phyloP scores from a whole-genome alignment of 92 coral and sea anemone species.

The Actinostola sp. region DNA sequence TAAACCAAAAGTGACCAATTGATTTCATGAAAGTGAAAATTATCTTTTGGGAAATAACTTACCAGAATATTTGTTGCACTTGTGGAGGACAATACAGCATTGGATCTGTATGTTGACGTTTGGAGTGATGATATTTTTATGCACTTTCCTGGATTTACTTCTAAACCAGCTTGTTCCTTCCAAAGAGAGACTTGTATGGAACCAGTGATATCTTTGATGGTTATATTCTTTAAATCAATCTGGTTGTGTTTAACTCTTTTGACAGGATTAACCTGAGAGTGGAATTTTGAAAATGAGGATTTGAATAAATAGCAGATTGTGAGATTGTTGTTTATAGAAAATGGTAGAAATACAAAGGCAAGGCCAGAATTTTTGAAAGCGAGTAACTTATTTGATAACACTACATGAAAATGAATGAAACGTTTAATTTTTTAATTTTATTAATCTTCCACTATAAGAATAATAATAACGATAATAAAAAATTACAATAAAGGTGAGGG shows the following conservation, averaged over 20 bases:
- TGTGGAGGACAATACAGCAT: constrained; percentile 1
- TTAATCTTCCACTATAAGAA: too few species aligned
- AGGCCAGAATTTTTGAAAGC: too few species aligned
- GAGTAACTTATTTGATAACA: too few species aligned
- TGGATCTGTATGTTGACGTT: not conserved
- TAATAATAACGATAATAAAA: too few species aligned
- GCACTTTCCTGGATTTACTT: constrained; percentile 1
- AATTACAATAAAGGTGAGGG: too few species aligned
- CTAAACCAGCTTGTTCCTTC: constrained; percentile 17
- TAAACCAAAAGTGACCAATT: too few species aligned
- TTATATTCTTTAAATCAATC: constrained; percentile 18
- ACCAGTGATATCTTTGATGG: constrained; percentile 13
- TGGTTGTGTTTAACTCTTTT: constrained; percentile 17
- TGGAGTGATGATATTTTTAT: constrained; percentile 2
- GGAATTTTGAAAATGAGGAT: not conserved
- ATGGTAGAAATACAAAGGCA: not conserved
- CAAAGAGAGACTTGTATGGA: constrained; percentile 22
- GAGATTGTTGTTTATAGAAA: not conserved
- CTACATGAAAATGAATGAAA: too few species aligned
- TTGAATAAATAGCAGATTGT: not conserved
- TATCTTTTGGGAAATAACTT: too few species aligned
- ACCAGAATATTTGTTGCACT: constrained; percentile 15
- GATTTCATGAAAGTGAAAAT: too few species aligned
- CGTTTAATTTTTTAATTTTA: too few species aligned
- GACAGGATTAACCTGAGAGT: constrained; percentile 18